These are phyloP conservation scores for Dreissena polymorpha DNA, from an alignment of 1,140 invertebrate genomes.

Conservation along the genomic window DNA sequence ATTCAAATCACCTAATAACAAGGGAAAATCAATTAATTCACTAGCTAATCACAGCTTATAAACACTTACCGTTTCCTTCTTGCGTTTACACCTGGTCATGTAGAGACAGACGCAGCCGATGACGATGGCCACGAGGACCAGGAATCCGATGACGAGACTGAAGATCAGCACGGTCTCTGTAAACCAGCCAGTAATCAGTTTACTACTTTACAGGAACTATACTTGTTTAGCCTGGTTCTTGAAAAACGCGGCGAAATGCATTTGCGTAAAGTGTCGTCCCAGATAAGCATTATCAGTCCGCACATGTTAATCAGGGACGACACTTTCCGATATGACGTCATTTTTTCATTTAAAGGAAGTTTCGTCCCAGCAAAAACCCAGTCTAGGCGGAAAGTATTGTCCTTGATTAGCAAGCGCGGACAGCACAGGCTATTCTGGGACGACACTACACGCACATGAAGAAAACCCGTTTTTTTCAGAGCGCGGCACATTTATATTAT, in stretches of 20 bases:
- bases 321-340: not conserved
- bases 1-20: too few relatives aligned
- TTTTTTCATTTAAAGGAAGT: too few relatives aligned
- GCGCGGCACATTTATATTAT: too few relatives aligned
- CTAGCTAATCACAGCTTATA: not conserved
- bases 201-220: not conserved
- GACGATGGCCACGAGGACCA: constrained; percentile 10
- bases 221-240: not conserved
- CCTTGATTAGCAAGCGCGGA: too few relatives aligned
- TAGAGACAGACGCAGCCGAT: constrained; percentile 1
- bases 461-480: too few relatives aligned
- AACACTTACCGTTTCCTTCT: not conserved
- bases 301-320: not conserved
- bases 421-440: too few relatives aligned
- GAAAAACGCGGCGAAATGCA: not conserved
- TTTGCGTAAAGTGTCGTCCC: not conserved
- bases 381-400: not conserved
- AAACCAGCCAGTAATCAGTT: constrained; percentile 2
- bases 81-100: constrained; percentile 15
- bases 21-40: too few relatives aligned
- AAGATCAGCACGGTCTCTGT: constrained; percentile 42
- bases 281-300: not conserved
- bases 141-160: constrained; percentile 27
- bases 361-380: too few relatives aligned
- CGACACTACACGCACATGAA: too few relatives aligned